Conservation (phyloP, 2,797 vertebrate genomes). For the Peromyscus aztecus region DNA sequence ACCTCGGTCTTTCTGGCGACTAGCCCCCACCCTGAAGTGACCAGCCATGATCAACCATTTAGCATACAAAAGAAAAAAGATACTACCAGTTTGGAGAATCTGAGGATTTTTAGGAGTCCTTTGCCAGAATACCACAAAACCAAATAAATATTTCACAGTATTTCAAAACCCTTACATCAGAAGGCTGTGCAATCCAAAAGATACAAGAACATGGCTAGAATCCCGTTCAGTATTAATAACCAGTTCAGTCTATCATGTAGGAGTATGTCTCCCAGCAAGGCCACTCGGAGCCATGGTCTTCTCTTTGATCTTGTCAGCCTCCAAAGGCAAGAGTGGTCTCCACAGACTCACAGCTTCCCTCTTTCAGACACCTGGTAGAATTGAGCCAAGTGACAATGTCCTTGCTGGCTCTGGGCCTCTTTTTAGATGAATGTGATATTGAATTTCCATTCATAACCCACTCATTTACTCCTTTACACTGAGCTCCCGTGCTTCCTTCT, state of each 20-base stretch:
- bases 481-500: not conserved
- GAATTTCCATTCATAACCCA: not conserved
- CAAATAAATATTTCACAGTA: not conserved
- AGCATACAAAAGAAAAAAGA: not conserved
- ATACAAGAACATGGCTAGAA: not conserved
- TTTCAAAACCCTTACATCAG: not conserved
- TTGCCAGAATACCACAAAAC: not conserved
- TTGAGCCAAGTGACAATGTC: not conserved
- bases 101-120: not conserved
- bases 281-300: not conserved
- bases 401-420: not conserved
- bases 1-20: not conserved
- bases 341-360: not conserved
- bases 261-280: not conserved
- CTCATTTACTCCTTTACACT: not conserved
- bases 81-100: not conserved
- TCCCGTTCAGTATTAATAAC: not conserved
- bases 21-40: not conserved
- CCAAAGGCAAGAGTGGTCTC: not conserved
- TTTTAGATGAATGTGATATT: not conserved
- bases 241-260: not conserved
- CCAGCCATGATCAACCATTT: not conserved
- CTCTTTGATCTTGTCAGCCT: not conserved
- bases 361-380: not conserved
- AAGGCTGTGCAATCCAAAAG: not conserved